A percentile compares a stretch with the other conserved stretches of the same genome.
Conservation (phyloP, 2,888 invertebrate genomes). For the Toxonevra muliebris region DNA sequence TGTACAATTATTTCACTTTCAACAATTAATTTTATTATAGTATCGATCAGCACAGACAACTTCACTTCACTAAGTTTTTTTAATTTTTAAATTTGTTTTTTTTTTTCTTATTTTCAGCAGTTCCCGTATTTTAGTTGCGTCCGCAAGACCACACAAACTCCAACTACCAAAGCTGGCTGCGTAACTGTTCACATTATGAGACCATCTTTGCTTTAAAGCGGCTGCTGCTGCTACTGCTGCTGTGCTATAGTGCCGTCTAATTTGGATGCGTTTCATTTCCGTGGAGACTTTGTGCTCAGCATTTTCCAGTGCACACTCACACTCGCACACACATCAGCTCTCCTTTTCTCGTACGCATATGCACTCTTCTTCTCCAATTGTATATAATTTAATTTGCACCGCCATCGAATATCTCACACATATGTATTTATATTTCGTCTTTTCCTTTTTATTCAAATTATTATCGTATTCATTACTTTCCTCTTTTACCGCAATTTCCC, state of each 20-base stretch:
- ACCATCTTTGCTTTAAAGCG: slow-evolving; percentile 19
- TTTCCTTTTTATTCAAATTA: background rate
- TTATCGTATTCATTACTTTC: slow-evolving; percentile 8
- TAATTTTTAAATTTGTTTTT: slow-evolving; percentile 7
- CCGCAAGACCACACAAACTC: slow-evolving; percentile 48
- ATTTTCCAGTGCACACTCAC: background rate
- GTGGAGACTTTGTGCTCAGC: slow-evolving; percentile 22
- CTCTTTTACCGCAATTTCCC: background rate
- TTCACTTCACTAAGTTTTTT: slow-evolving; percentile 8
- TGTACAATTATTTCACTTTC: background rate
- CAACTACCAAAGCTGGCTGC: slow-evolving; percentile 45
- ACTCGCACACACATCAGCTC: background rate
- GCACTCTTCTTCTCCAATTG: slow-evolving; percentile 4
- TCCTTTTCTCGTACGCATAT: background rate
- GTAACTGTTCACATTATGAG: slow-evolving; percentile 10
- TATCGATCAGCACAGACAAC: slow-evolving; percentile 15
- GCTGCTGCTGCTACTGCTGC: slow-evolving; percentile 13
- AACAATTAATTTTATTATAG: background rate
- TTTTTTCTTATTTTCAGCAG: slow-evolving; percentile 9
- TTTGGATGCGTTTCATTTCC: slow-evolving; percentile 7
- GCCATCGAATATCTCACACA: no score
- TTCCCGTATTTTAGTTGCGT: slow-evolving; percentile 39
- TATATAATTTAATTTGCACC: no score
- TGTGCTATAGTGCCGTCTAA: slow-evolving; percentile 15
- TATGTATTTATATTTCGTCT: background rate